phyloP scores from a whole-genome alignment of 92 coral and sea anemone species.

The Siderastrea siderea region DNA sequence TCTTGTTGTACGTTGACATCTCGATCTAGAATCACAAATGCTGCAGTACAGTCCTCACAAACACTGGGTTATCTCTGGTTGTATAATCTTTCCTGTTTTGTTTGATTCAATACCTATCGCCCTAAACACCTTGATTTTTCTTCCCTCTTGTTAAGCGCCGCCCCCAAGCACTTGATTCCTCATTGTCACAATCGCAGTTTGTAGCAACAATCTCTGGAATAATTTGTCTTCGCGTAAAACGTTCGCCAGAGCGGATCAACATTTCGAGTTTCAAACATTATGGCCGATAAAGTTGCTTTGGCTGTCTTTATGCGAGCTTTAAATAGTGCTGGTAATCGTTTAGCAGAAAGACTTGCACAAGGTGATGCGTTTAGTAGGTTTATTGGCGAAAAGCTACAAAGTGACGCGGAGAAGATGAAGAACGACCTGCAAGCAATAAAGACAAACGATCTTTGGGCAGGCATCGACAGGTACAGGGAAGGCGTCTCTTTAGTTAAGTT shows the following conservation, averaged over 20 bases:
- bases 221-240: neutral
- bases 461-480: neutral
- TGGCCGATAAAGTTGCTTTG: neutral
- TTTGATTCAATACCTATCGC: too few relatives aligned
- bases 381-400: neutral
- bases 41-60: too few relatives aligned
- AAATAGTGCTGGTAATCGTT: neutral
- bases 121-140: too few relatives aligned
- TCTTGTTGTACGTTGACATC: too few relatives aligned
- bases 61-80: too few relatives aligned
- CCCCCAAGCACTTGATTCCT: too few relatives aligned
- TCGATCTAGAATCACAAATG: too few relatives aligned
- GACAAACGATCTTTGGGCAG: neutral
- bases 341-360: neutral
- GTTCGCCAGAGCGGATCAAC: neutral
- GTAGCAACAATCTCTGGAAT: neutral
- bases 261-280: neutral
- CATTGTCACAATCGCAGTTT: too few relatives aligned
- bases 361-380: neutral
- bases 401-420: neutral
- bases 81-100: too few relatives aligned
- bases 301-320: neutral
- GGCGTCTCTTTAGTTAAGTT: neutral
- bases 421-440: neutral
- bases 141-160: too few relatives aligned